Base-by-base conservation (phyloP, 2,113 vertebrate species). In the Caloenas nicobarica region DNA sequence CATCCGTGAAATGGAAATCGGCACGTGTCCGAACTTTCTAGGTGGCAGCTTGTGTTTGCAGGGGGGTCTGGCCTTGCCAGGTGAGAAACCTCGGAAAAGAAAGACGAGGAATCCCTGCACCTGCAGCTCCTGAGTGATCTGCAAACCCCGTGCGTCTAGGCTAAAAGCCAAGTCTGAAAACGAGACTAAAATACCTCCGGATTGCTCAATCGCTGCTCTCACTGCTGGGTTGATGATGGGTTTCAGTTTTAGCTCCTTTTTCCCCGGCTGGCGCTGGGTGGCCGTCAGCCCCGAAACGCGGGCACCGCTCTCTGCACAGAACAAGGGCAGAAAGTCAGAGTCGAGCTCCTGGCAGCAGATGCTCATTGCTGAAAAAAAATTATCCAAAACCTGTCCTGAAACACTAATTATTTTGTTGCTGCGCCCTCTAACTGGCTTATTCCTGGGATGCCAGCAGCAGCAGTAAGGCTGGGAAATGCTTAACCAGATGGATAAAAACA, bases 311-410 rank as follows among this genome's bases (percentile, higher is more conserved):
- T 10, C 51, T 24, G 44, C 61, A 0, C 15, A 1, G 13, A 23
- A 44, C 0, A 0, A 58, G 62, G 57, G 21, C 1, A 2, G 68
- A 25, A 53, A 25, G 18, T 44, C 91, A 25, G 51, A 50, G 77
- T 2, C 0, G 1, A 65, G 72, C 53, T 92, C 57, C 28, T 1
- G 0, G 48, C 3, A 1, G 51, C 0, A 1, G 74, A 36, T 24
- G 36, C 80, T 71, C 62, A 42, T 14, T 12, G 26, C 10, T 5
- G 4, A 44, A 65, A 48, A 76, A 10, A 38, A 44, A 2, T 5
- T 5, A 36, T 38, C 54, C n/a, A 11, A 72, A 86, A 21, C 26
- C 82, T 77, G 19, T 28, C 73, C 60, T 2, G 0, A 26, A 8
- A 2, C 22, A 13, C 33, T 31, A 5, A 2, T 10, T 22, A 12